A percentile compares a stretch with the other conserved stretches of the same genome.
These are phyloP conservation scores for Brachirus orientalis DNA, from an alignment of 2,113 vertebrate species.

Conservation along the genomic window DNA sequence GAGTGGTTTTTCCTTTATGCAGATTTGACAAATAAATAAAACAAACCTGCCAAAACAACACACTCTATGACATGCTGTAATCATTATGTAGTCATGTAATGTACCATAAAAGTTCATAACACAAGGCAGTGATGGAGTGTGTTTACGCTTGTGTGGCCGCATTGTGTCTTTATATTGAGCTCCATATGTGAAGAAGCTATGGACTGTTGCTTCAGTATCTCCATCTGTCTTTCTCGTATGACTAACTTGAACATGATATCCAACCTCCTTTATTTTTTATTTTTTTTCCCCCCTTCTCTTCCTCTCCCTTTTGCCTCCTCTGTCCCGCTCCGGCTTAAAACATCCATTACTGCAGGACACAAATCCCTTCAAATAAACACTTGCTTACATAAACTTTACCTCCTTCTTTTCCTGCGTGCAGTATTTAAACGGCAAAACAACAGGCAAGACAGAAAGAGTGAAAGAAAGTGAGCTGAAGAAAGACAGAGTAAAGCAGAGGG, in stretches of 20 bases:
- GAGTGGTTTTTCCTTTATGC: slow-evolving; percentile 25
- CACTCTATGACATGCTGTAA: slow-evolving; percentile 62
- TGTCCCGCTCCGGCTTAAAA: slow-evolving; percentile 10
- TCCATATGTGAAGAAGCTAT: slow-evolving; percentile 55
- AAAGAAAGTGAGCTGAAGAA: slow-evolving; percentile 47
- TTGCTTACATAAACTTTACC: slow-evolving; percentile 43
- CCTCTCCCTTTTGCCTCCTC: not conserved
- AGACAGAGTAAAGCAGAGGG: slow-evolving; percentile 47
- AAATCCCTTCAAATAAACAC: slow-evolving; percentile 50
- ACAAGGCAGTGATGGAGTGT: slow-evolving; percentile 56
- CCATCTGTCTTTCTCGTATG: slow-evolving; percentile 41
- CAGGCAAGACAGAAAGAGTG: slow-evolving; percentile 26
- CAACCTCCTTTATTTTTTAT: not conserved
- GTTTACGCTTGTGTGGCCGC: slow-evolving; percentile 61
- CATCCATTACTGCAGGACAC: slow-evolving; percentile 19
- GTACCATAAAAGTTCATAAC: slow-evolving; percentile 65
- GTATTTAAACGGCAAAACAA: slow-evolving; percentile 49
- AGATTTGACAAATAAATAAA: slow-evolving; percentile 72
- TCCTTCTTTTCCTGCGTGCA: slow-evolving; percentile 21
- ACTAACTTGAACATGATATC: slow-evolving; percentile 22
- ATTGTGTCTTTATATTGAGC: slow-evolving; percentile 52
- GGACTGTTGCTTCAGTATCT: slow-evolving; percentile 22
- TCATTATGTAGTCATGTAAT: slow-evolving; percentile 74
- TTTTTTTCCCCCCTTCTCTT: not conserved
- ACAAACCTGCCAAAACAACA: slow-evolving; percentile 57